These are phyloP conservation scores for Sarcoramphus papa DNA, from an alignment of 2,797 vertebrate species.

Conservation along the genomic window DNA sequence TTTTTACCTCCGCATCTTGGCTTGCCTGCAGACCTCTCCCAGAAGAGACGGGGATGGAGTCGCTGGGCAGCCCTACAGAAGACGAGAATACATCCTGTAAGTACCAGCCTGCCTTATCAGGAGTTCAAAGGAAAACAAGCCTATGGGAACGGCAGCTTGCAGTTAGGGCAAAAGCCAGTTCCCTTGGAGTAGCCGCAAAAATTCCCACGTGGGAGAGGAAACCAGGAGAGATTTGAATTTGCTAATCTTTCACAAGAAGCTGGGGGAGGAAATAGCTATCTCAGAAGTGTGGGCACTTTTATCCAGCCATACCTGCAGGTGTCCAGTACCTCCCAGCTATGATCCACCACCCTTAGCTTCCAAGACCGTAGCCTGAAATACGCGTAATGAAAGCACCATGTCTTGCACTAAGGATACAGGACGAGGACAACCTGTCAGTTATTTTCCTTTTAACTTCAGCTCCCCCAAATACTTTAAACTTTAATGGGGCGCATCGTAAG, in stretches of 20 bases:
- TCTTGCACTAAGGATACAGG: neutral
- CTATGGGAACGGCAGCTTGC: neutral
- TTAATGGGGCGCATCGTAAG: slow-evolving; percentile 82
- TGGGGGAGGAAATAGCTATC: neutral
- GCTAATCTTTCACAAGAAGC: neutral
- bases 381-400: rapidly evolving
- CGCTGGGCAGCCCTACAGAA: slow-evolving; percentile 79
- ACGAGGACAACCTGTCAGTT: neutral
- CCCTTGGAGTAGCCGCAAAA: neutral
- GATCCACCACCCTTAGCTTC: neutral
- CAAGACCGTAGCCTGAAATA: neutral
- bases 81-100: slow-evolving; percentile 82
- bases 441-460: slow-evolving; percentile 69
- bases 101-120: slow-evolving; percentile 38
- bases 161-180: neutral
- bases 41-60: slow-evolving; percentile 88
- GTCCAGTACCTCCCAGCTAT: neutral
- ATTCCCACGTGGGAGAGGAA: neutral
- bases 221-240: neutral
- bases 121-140: neutral
- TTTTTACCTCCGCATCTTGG: neutral
- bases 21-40: slow-evolving; percentile 81
- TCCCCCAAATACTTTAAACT: slow-evolving; percentile 83
- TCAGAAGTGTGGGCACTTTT: neutral
- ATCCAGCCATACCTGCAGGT: neutral